A percentile compares a stretch with the other conserved stretches of the same genome.
Evolutionary conservation across 2,113 vertebrate species (phyloP).

Genomic region (Trogon melanurus): DNA sequence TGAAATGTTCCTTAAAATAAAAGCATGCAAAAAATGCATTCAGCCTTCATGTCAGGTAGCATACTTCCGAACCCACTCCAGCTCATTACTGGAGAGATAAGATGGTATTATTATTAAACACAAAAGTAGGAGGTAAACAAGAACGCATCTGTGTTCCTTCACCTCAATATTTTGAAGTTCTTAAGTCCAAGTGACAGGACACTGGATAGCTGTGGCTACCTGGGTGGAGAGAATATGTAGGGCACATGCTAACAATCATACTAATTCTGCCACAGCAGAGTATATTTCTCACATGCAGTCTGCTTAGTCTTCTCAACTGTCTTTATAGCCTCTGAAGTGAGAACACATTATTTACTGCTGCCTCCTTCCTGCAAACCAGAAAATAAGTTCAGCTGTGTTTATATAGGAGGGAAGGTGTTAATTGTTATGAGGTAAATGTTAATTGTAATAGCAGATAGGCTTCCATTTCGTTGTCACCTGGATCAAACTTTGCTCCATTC

Average conservation of each 20-base stretch:
- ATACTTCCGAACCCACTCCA: not conserved
- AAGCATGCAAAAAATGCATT: not conserved
- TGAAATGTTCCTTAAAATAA: not conserved
- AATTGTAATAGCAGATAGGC: not conserved
- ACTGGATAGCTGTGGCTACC: not conserved
- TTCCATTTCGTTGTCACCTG: not conserved
- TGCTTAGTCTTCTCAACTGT: not conserved
- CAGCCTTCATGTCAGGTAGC: not conserved
- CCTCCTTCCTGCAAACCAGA: not conserved
- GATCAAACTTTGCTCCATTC: not conserved
- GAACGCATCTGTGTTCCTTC: not conserved
- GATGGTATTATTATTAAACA: not conserved
- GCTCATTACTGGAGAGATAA: not conserved
- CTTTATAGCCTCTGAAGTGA: not conserved
- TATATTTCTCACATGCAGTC: not conserved
- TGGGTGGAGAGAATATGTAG: not conserved
- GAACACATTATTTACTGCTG: not conserved
- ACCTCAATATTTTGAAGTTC: not conserved
- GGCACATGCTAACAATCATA: not conserved
- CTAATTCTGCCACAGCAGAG: not conserved
- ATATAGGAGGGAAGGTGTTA: not conserved
- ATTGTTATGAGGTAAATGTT: not conserved
- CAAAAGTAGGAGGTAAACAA: not conserved
- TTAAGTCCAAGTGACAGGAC: not conserved
- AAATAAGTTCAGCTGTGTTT: not conserved